Evolutionary conservation across 2,888 invertebrate genomes (phyloP), one percentile per base, ranked within the genome.

Genomic region (Frankliniella fusca): DNA sequence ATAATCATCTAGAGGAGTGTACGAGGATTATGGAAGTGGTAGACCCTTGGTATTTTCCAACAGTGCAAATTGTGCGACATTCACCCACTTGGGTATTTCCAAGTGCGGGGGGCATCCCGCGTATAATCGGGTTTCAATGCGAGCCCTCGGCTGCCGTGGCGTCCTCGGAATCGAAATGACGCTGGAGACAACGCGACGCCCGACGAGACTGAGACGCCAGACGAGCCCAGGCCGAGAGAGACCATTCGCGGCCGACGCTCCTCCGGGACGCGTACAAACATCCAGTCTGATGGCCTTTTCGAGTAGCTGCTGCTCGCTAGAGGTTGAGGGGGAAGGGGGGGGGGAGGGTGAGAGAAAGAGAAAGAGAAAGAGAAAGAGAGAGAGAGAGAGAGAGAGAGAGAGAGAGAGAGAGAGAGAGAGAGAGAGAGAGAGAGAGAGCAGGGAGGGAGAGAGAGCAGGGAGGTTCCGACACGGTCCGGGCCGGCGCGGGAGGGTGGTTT

Each of bases 281-380:
- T 27, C 70, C 12, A 23, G 70, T 76, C 70, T 76, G 70, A 76
- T 76, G 70, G 70, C 70, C 70, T 76, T 76, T 76, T 76, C 70
- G 70, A 23, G 70, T 76, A n/a, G 70, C 70, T 76, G 70, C 12
- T 76, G 70, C 11, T 20, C 23, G 70, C 23, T 2, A 9, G 70
- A 23, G 70, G 70, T 5, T 3, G 18, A 76, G 27, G 70, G 27
- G 70, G 8, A 27, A 27, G 70, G 70, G 70, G 27, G 12, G 70
- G 2, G 27, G 70, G 3, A 7, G 20, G 54, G 20, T 2, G 54
- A 54, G 54, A n/a, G n/a, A 50, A 50, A 50, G 50, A 50, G 50
- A 9, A 12, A 50, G 12, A 50, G 50, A 50, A 12, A 65, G 65
- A n/a, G 65, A 65, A 20, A 65, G 65, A 65, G 65, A 12, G 65